Base-by-base conservation (phyloP, 2,888 invertebrate species). In the Eilema depressum region DNA sequence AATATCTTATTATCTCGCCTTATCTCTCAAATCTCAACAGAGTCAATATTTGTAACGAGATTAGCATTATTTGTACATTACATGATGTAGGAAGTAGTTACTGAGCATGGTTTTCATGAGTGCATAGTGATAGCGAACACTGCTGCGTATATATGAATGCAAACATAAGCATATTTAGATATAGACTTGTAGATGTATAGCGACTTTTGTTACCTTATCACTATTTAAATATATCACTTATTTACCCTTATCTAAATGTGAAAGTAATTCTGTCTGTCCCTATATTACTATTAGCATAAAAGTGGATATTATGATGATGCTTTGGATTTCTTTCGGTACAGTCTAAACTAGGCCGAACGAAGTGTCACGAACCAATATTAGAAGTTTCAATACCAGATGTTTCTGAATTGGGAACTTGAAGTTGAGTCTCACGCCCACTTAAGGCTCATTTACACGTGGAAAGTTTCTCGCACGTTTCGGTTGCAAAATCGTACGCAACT, bases 81-180 rank as follows among this genome's bases (percentile, higher is more conserved):
- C 65, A 59, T 59, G 23, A 59, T 59, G n/a, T 64, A 47, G 47
- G 47, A 64, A 53, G 30, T 53, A n/a, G 64, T 53, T 65, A 62
- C n/a, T 63, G 60, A 62, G 74, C 81, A 76, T 74, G 79, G 72
- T 70, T 81, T 75, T 70, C 4, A 65, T 69, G 23, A 70, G 56
- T 64, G 66, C 63, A 75, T 60, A 28, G 23, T 33, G 41, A 66
- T 69, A 69, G 56, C 53, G 25, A 33, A 56, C 26, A 64, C n/a
- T 64, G n/a, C 64, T 64, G 28, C 28, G n/a, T 64, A 53, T 28
- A 26, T 37, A 28, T 28, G 2, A 47, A 7, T 64, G 53, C 53
- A 64, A 64, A 30, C 8, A 63, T 47, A 28, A 11, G n/a, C n/a
- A n/a, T 20, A 7, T 53, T 53, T 53, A 53, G 53, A 53, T n/a